A percentile compares a stretch with the other conserved stretches of the same genome.
These are phyloP conservation scores for Orthosia gracilis DNA, from an alignment of 2,888 invertebrate genomes.

Conservation along the genomic window DNA sequence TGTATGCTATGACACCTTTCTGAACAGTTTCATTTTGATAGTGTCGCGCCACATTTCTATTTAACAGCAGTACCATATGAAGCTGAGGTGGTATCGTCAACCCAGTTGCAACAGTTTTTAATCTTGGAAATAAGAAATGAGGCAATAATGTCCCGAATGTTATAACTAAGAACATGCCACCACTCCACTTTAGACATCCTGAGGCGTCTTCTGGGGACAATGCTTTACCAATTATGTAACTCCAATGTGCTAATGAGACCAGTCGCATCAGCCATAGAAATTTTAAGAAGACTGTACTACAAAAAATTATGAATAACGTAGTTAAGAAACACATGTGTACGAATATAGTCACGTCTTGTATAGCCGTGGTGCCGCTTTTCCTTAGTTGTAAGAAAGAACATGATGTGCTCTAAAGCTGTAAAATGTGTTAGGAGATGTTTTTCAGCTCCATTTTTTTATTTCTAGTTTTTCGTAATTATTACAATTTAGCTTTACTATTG, in stretches of 20 bases:
- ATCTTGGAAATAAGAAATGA: conserved; percentile 72
- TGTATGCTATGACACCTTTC: conserved; percentile 73
- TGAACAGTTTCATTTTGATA: conserved; percentile 70
- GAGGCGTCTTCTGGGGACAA: conserved; percentile 70
- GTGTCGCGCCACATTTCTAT: conserved; percentile 66
- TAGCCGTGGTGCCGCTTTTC: background rate
- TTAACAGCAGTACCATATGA: conserved; percentile 77
- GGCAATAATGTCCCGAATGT: conserved; percentile 74
- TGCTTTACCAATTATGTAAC: conserved; percentile 76
- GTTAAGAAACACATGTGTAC: conserved; percentile 69
- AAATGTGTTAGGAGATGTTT: background rate
- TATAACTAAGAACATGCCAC: conserved; percentile 72
- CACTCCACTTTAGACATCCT: conserved; percentile 67
- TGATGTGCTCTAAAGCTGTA: background rate
- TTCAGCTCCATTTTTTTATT: background rate
- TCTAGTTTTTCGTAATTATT: background rate
- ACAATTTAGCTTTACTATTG: background rate
- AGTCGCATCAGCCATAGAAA: conserved; percentile 75
- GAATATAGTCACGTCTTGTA: background rate
- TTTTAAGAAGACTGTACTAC: conserved; percentile 67
- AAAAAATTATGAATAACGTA: conserved; percentile 61
- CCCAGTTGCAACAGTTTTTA: conserved; percentile 73
- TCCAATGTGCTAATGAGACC: conserved; percentile 80
- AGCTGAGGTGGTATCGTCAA: conserved; percentile 80
- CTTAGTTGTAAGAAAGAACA: background rate